Percentiles rank a stretch among this genome's conserved stretches.
phyloP scores from a whole-genome alignment of 35 echinoderm and acorn worm genomes.

The Hemicentrotus pulcherrimus region DNA sequence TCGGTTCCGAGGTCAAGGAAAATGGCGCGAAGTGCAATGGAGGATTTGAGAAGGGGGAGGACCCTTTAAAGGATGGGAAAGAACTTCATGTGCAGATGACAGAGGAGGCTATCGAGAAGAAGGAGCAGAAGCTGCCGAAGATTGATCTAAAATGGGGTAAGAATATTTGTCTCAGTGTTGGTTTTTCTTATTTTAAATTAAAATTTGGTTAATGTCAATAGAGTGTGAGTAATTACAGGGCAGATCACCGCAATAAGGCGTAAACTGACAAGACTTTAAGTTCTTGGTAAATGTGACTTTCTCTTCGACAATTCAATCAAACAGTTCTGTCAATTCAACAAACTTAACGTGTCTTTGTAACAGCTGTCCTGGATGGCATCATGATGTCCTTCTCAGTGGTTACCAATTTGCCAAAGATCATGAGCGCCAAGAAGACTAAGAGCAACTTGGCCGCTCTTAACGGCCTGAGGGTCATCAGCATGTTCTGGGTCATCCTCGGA shows the following conservation, averaged over 20 bases:
- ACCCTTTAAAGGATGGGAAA: not conserved
- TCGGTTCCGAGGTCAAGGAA: not conserved
- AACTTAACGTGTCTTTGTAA: not conserved
- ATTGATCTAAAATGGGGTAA: not conserved
- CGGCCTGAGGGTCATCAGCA: constrained; percentile 89
- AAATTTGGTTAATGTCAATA: not conserved
- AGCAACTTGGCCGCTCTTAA: constrained; percentile 70
- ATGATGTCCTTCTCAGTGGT: constrained; percentile 78
- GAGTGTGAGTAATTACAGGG: not conserved
- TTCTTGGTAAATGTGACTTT: not conserved
- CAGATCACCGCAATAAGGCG: not conserved
- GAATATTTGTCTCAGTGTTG: not conserved
- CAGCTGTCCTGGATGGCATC: constrained; percentile 22
- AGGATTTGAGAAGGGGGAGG: not conserved
- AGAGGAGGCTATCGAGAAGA: not conserved
- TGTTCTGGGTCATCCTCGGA: constrained; percentile 89
- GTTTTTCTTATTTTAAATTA: not conserved
- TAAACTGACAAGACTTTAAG: not conserved
- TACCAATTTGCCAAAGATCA: constrained; percentile 63
- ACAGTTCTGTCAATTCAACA: not conserved
- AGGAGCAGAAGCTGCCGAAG: not conserved
- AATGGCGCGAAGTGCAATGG: not conserved
- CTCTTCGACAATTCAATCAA: not conserved
- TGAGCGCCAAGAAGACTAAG: constrained; percentile 64
- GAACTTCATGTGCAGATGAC: not conserved